Evolutionary conservation across 1,140 invertebrate genomes (phyloP).

Genomic region (Caerostris darwini): DNA sequence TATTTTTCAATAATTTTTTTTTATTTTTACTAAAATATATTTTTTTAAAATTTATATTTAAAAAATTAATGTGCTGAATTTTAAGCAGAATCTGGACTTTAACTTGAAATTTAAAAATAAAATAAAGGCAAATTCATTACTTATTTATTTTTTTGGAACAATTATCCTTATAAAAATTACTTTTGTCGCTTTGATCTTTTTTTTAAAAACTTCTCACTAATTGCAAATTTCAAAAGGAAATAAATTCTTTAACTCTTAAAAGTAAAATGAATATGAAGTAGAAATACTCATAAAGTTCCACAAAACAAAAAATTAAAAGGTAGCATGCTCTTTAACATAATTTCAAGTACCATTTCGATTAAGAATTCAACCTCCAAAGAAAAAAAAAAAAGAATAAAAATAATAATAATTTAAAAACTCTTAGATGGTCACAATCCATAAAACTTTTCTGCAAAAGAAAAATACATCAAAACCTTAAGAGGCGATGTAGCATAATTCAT

Average conservation of each 20-base stretch:
- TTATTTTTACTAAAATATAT: too few species aligned
- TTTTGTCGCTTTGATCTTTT: too few species aligned
- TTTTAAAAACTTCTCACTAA: too few species aligned
- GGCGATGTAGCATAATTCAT: not conserved
- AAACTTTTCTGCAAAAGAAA: not conserved
- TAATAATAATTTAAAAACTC: not conserved
- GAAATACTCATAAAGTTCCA: not conserved
- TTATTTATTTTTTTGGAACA: too few species aligned
- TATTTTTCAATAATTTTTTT: too few species aligned
- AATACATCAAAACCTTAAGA: not conserved
- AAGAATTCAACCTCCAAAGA: not conserved
- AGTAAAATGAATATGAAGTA: not conserved
- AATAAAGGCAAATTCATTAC: too few species aligned
- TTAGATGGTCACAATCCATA: not conserved
- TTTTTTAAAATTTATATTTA: too few species aligned
- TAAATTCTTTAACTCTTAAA: not conserved
- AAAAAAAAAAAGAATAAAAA: not conserved
- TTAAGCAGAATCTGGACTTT: too few species aligned
- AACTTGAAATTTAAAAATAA: too few species aligned
- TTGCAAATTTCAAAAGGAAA: not conserved
- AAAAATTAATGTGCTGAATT: too few species aligned
- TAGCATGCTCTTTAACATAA: not conserved
- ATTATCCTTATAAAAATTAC: too few species aligned
- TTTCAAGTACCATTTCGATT: conserved; percentile 19
- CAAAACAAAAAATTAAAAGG: not conserved